Base-by-base conservation (phyloP, 1,140 invertebrate species). In the Acromyrmex echinatior region DNA sequence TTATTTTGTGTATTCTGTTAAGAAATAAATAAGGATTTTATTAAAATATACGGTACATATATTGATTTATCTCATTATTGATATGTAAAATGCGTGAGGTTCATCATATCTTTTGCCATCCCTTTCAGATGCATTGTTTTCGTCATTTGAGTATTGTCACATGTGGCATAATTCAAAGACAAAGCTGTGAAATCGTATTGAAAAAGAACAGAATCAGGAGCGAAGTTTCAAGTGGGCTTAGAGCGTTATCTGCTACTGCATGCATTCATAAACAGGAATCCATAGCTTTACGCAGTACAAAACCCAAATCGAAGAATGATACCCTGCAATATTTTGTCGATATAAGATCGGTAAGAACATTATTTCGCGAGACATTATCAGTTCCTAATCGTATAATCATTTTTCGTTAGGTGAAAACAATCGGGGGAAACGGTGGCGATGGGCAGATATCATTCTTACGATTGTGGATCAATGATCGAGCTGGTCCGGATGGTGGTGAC, bases 401-500 rank as follows among this genome's bases (percentile, higher is more conserved):
- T 86, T 35, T 39, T 62, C 65, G 58, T 74, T 58, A 95, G 94
- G 95, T 97, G 0, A 94, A 96, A 84, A 96, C 97, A 2, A 93
- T 96, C 1, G 99, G 97, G 7, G 99, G 99, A 0, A 97, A 97
- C 73, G 99, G 99, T 9, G 99, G 99, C 2, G 97, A 99, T 96
- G 99, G 99, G 0, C 97, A 96, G 87, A 97, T 99, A 82, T 98
- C 98, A 0, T 99, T 99, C 94, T 92, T 98, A 3, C 97, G 96
- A 77, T 92, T 98, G 12, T 98, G 96, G 96, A 95, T 95, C 21
- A 99, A 99, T 92, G 98, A 99, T 88, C 96, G 96, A 85, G 99
- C 98, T 0, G 99, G 99, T 9, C 99, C 99, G 0, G 98, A 99
- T 95, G 99, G 99, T 5, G 99, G 99, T 0, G 98, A 99, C 96